Base-by-base conservation (phyloP, 1,140 invertebrate species). In the Colletes gigas region DNA sequence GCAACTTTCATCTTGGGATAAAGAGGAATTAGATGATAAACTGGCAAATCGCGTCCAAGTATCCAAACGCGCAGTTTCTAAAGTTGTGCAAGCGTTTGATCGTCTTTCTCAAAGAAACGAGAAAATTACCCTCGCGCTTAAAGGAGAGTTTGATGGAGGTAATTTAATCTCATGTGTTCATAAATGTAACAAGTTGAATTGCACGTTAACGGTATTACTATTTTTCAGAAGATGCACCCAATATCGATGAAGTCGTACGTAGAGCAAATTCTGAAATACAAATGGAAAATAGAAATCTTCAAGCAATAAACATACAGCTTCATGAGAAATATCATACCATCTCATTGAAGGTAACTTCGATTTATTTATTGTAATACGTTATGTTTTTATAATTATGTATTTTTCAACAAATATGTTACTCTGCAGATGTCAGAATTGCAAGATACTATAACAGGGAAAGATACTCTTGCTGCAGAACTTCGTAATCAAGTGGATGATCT, bases 1-100 rank as follows among this genome's bases (percentile, higher is more conserved):
- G 92, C 97, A 99, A 89, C 92, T 99, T n/a, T 99, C 98, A 39
- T 99, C 98, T 14, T 99, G 98, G 98, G 98, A 99, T 92, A 98
- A 98, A 90, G 97, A 99, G 90, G 98, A 99, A 91, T 93, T 99
- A 72, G 98, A 99, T 92, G 98, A 99, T 84, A 98, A 99, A 92
- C 94, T 99, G 30, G 97, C 98, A 4, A 98, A 99, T 93, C 94
- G 98, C 76, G 98, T 99, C 79, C 97, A 98, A 94, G 97, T 98
- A 9, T 98, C 97, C 17, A 98, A 98, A 88, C 94, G 98, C 85
- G 98, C 98, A 44, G 98, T 99, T 69, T 98, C 98, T 5, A 99
- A 99, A 94, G 96, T 99, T 54, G 96, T 99, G 66, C 98, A 99
- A 92, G 98, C 98, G 9, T 99, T 99, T 94, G 98, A 99, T 93